These are phyloP conservation scores for Thera obeliscata DNA, from an alignment of 2,888 invertebrate genomes.

Conservation along the genomic window DNA sequence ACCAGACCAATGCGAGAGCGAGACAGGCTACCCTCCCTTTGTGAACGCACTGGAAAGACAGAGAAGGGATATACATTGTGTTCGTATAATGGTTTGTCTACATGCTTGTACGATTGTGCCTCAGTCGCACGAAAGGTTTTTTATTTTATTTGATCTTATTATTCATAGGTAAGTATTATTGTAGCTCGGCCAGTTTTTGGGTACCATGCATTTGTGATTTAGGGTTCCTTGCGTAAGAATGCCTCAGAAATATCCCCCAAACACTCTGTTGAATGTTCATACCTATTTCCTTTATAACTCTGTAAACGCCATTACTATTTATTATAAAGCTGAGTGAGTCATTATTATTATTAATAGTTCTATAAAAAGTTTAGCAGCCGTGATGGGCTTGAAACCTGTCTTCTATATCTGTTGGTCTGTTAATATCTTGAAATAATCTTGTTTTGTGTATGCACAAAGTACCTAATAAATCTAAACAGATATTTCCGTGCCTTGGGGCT, in stretches of 20 bases:
- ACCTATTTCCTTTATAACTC: too few relatives aligned
- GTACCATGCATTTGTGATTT: constrained; percentile 48
- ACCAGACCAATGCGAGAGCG: constrained; percentile 64
- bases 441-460: too few relatives aligned
- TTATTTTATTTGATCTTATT: constrained; percentile 73
- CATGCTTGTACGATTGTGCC: constrained; percentile 77
- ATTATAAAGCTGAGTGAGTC: too few relatives aligned
- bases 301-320: too few relatives aligned
- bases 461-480: too few relatives aligned
- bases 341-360: too few relatives aligned
- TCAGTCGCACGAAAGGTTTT: constrained; percentile 61
- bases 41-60: constrained; percentile 49
- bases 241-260: background rate
- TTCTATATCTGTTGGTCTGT: too few relatives aligned
- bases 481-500: too few relatives aligned
- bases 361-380: too few relatives aligned
- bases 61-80: constrained; percentile 70
- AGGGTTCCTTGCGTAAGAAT: constrained; percentile 41
- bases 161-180: constrained; percentile 80
- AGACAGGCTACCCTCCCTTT: constrained; percentile 57
- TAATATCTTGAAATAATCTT: too few relatives aligned
- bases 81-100: constrained; percentile 78
- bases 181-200: constrained; percentile 57
- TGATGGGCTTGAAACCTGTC: too few relatives aligned
- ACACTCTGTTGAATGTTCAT: background rate